Conservation (phyloP, 1,140 invertebrate species). For the Glossosoma conforme region DNA sequence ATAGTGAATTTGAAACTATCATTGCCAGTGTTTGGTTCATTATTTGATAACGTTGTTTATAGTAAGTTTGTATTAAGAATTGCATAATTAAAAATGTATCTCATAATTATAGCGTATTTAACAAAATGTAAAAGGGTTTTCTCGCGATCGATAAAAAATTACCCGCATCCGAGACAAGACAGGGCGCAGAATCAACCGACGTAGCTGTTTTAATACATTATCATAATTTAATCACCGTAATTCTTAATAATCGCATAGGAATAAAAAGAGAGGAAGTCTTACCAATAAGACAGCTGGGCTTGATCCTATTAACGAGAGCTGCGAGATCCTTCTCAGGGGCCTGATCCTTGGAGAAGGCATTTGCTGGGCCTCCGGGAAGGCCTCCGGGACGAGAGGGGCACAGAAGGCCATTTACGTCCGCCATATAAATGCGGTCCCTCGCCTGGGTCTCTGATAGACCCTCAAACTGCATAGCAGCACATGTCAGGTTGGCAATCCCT, state of each 20-base stretch:
- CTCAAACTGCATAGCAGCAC: conserved; percentile 81
- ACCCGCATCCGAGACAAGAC: no score
- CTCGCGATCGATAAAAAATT: no score
- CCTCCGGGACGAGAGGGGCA: conserved; percentile 70
- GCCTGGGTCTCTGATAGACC: conserved; percentile 74
- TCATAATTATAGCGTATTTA: no score
- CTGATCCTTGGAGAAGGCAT: conserved; percentile 78
- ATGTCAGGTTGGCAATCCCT: conserved; percentile 81
- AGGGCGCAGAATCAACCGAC: no score
- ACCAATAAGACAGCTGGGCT: conserved; percentile 84
- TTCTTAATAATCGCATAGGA: no score
- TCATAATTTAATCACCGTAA: no score
- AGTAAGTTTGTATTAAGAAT: no score
- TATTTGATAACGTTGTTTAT: conserved; percentile 5
- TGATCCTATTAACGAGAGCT: conserved; percentile 74
- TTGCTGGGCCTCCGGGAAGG: conserved; percentile 69
- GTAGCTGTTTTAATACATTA: no score
- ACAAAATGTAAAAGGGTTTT: no score
- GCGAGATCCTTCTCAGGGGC: conserved; percentile 69
- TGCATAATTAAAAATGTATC: conserved; percentile 4
- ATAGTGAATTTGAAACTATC: no score
- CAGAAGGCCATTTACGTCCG: conserved; percentile 78
- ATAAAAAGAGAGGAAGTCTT: no score
- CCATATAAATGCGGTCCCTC: conserved; percentile 80
- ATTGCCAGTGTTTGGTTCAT: no score